phyloP scores from a whole-genome alignment of 2,113 vertebrate species.

The Ceyx cyanopectus region DNA sequence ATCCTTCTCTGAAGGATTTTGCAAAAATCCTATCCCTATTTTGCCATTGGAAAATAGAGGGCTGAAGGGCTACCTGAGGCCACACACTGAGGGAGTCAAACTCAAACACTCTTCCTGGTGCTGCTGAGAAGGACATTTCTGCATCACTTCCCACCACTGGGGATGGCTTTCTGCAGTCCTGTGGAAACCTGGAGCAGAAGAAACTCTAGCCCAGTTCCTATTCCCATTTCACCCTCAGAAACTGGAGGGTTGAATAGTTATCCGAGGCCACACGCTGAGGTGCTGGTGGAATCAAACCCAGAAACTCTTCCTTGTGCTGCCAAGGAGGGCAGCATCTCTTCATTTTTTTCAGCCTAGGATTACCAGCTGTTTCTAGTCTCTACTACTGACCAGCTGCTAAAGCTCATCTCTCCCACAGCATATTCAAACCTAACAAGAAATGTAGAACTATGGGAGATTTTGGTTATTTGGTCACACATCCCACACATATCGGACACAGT shows the following conservation, averaged over 20 bases:
- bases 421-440: background rate
- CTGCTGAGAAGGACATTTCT: background rate
- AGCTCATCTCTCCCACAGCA: background rate
- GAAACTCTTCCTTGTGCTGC: background rate
- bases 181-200: background rate
- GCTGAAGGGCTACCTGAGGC: background rate
- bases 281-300: background rate
- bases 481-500: background rate
- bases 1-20: background rate
- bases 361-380: background rate
- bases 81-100: background rate
- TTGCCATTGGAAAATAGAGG: background rate
- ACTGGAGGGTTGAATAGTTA: background rate
- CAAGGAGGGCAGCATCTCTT: background rate
- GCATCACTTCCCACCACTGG: background rate
- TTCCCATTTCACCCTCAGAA: background rate
- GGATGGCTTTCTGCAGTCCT: background rate
- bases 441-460: background rate
- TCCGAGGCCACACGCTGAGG: background rate
- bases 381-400: background rate
- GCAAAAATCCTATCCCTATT: background rate
- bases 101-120: background rate
- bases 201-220: background rate
- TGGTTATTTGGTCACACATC: background rate
- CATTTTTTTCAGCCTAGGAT: background rate